These are phyloP conservation scores for Octomys mimax DNA, from an alignment of 2,797 vertebrate species.

Conservation along the genomic window DNA sequence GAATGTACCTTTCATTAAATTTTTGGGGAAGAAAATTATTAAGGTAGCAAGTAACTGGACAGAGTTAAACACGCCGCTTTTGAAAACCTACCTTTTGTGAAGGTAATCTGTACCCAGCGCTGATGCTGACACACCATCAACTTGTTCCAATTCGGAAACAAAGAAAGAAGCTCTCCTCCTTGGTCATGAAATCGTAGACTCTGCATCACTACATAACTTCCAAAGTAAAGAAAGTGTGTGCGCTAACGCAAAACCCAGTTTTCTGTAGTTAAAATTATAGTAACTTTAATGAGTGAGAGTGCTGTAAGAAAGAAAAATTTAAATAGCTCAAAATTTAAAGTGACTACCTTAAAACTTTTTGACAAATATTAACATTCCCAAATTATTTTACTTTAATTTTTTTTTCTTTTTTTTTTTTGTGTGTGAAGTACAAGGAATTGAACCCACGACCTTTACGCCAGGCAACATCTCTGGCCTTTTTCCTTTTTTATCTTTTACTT, in stretches of 20 bases:
- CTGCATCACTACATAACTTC: background rate
- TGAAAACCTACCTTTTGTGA: background rate
- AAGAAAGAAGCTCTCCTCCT: background rate
- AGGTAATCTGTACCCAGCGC: background rate
- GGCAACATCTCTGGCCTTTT: background rate
- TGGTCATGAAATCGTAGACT: background rate
- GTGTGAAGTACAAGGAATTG: background rate
- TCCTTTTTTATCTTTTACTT: background rate
- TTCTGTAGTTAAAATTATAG: conserved; percentile 47
- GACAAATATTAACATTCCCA: background rate
- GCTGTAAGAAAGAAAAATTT: background rate
- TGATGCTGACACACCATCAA: background rate
- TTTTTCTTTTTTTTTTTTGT: background rate
- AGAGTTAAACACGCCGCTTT: background rate
- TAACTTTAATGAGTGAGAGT: background rate
- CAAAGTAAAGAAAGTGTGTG: background rate
- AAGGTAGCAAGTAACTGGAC: background rate
- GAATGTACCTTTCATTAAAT: background rate
- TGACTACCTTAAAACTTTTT: background rate
- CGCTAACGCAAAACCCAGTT: background rate
- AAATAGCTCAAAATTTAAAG: background rate
- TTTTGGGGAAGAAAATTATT: conserved; percentile 36
- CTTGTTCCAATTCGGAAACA: background rate
- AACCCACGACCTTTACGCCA: background rate
- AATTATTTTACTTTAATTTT: background rate